phyloP scores from a whole-genome alignment of 2,888 invertebrate species.

The Spisula subtruncata region DNA sequence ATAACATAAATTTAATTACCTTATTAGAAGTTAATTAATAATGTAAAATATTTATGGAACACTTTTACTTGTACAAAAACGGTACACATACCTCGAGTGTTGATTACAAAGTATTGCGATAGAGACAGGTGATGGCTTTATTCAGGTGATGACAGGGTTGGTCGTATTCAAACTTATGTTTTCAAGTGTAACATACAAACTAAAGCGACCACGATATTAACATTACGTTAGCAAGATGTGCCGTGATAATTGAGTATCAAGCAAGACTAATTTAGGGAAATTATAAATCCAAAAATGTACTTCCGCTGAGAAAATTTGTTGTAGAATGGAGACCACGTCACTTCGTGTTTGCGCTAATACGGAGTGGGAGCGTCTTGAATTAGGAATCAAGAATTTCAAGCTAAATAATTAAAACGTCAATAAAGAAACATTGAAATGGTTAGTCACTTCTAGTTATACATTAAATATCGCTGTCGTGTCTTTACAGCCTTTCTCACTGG shows the following conservation, averaged over 20 bases:
- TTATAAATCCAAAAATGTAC: not conserved
- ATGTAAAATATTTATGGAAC: too few species aligned
- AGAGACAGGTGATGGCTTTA: too few species aligned
- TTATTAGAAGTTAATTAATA: too few species aligned
- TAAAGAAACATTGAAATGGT: not conserved
- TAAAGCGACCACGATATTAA: too few species aligned
- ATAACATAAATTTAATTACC: too few species aligned
- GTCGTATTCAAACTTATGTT: too few species aligned
- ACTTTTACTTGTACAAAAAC: too few species aligned
- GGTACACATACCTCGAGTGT: too few species aligned
- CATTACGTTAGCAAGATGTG: too few species aligned
- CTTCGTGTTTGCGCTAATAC: not conserved
- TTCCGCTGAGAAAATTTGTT: not conserved
- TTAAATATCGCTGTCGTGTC: not conserved
- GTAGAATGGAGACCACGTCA: not conserved
- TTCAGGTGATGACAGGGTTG: too few species aligned
- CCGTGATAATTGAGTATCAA: not conserved
- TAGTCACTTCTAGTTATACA: slow-evolving; percentile 4
- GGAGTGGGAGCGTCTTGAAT: not conserved
- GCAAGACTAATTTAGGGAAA: not conserved
- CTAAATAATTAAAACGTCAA: slow-evolving; percentile 9
- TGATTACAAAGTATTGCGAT: too few species aligned
- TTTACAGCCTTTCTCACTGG: not conserved
- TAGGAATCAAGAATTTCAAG: not conserved
- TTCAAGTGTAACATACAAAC: too few species aligned